Base-by-base conservation (phyloP, 2,888 invertebrate genomes). In the Volucella bombylans region DNA sequence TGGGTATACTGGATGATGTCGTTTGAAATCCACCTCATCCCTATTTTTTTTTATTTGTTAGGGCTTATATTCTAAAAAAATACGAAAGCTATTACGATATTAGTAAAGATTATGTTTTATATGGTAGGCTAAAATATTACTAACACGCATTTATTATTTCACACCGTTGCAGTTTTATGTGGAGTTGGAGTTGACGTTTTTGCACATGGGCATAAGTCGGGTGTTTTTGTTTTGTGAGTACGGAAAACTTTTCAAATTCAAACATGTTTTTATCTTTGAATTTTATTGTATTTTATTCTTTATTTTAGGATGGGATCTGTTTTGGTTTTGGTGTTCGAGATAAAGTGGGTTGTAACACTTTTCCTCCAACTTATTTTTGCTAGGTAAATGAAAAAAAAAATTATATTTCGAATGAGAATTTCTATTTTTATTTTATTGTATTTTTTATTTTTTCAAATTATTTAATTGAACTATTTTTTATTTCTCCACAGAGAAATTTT, bases 111-210 rank as follows among this genome's bases (percentile, higher is more conserved):
- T 31, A n/a, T 31, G 31, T 23, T 71, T 23, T 23, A 23, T 31
- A 31, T 31, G 31, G 6, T 31, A 31, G 6, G 31, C 31, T 31
- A 6, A 31, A 31, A 6, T 6, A 31, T 31, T 31, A 31, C 6
- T 31, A 31, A 31, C 31, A 31, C 31, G 6, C 31, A 38, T 71
- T 55, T 10, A 31, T 12, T 79, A 67, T 79, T 4, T 68, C 23
- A 11, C 69, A 73, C 88, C 87, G 86, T 91, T 91, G 82, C 93
- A 94, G 94, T 94, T 87, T 91, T 94, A 89, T 94, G 94, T 89
- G 94, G 94, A 86, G 94, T 94, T 82, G 94, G 94, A 47, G 93
- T 93, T 41, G 94, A 94, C 91, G 93, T 94, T 88, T 93, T 93
- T 73, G 93, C 93, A 88, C 94, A 94, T 89, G 93, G 93, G 79